These are phyloP conservation scores for Siderastrea siderea DNA, from an alignment of 92 coral and sea anemone genomes.

Conservation along the genomic window DNA sequence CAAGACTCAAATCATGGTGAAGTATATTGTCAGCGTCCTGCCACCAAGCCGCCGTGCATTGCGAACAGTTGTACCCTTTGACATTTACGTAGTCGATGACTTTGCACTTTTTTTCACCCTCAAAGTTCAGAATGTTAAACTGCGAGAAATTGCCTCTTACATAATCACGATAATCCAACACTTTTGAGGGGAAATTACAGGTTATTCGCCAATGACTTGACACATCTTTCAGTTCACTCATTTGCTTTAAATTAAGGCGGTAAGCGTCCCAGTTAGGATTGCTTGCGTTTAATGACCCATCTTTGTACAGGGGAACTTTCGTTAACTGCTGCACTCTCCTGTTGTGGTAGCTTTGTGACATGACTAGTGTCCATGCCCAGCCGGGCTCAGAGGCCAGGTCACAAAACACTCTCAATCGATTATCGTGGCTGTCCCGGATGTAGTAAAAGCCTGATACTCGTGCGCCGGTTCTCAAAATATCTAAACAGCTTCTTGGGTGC, in stretches of 20 bases:
- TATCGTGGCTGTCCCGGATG: slow-evolving; percentile 50
- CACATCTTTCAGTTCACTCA: slow-evolving; percentile 43
- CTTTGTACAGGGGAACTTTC: background rate
- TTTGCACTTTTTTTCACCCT: slow-evolving; percentile 47
- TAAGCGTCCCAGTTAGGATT: slow-evolving; percentile 72
- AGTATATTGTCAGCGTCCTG: slow-evolving; percentile 32
- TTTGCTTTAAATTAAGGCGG: slow-evolving; percentile 50
- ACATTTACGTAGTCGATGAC: slow-evolving; percentile 64
- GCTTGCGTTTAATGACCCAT: slow-evolving; percentile 57
- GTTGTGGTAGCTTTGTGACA: slow-evolving; percentile 63
- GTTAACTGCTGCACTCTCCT: slow-evolving; percentile 21
- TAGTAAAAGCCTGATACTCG: slow-evolving; percentile 32
- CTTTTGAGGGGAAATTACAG: slow-evolving; percentile 71
- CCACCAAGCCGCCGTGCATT: slow-evolving; percentile 76
- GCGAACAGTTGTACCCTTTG: slow-evolving; percentile 64
- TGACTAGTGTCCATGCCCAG: slow-evolving; percentile 75
- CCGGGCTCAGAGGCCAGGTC: slow-evolving; percentile 69
- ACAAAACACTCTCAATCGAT: slow-evolving; percentile 50
- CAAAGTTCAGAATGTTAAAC: slow-evolving; percentile 49
- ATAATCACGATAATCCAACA: slow-evolving; percentile 71
- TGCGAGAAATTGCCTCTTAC: slow-evolving; percentile 56
- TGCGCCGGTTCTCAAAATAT: slow-evolving; percentile 38
- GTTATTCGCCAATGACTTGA: slow-evolving; percentile 85
- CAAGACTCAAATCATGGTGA: slow-evolving; percentile 38
- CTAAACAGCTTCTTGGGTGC: slow-evolving; percentile 66